Percentiles rank a stretch among this genome's conserved stretches.
Conservation (phyloP, 2,888 invertebrate genomes). For the Liopterus haemorrhoidalis region DNA sequence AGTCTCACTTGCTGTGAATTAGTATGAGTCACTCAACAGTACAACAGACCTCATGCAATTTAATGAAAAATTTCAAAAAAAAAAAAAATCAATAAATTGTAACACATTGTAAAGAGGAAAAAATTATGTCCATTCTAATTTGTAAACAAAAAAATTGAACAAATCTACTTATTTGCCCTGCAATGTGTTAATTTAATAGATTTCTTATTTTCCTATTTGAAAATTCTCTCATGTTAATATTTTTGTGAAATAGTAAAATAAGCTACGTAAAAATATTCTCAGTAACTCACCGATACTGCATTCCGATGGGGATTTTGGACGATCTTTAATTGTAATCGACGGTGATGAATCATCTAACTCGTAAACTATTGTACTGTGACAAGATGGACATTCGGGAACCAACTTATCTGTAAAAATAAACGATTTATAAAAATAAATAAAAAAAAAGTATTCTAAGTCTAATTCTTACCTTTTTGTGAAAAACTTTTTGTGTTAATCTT, state of each 20-base stretch:
- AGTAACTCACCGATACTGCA: constrained; percentile 35
- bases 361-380: constrained; percentile 11
- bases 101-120: neutral
- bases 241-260: too few species aligned
- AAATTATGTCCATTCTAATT: neutral
- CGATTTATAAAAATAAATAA: too few species aligned
- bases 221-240: too few species aligned
- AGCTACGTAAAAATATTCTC: too few species aligned
- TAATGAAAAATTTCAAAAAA: neutral
- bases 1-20: constrained; percentile 23
- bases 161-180: neutral
- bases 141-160: neutral
- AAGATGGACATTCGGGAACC: constrained; percentile 13
- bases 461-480: constrained; percentile 9
- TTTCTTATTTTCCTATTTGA: too few species aligned
- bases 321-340: constrained; percentile 11
- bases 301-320: constrained; percentile 32
- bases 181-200: too few species aligned
- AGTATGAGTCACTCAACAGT: constrained; percentile 12
- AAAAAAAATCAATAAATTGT: neutral
- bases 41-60: constrained; percentile 13
- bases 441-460: neutral
- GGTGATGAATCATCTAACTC: constrained; percentile 17
- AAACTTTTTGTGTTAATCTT: constrained; percentile 47
- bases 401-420: neutral